phyloP scores from a whole-genome alignment of 1,140 invertebrate species.

The Drosophila nasuta region DNA sequence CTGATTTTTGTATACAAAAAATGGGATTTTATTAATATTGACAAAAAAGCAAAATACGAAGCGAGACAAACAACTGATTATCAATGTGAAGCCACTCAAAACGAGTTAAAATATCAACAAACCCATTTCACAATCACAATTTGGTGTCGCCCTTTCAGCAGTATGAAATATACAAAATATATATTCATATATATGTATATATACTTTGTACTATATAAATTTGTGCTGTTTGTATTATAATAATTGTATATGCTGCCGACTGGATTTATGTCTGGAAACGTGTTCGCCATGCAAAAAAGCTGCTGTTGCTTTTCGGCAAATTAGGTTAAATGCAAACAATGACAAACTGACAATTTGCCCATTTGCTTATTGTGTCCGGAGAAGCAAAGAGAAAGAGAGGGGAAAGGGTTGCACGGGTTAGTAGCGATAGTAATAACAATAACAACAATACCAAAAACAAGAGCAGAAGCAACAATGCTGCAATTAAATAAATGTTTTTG shows the following conservation, averaged over 20 bases:
- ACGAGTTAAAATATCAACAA: too few species aligned
- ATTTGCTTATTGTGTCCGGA: slow-evolving; percentile 20
- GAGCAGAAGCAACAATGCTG: slow-evolving; percentile 32
- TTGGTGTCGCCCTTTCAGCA: too few species aligned
- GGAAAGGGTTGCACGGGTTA: neutral
- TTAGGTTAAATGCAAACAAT: slow-evolving; percentile 70
- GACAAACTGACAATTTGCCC: slow-evolving; percentile 56
- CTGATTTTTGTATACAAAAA: too few species aligned
- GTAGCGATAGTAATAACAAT: slow-evolving; percentile 6
- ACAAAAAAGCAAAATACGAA: too few species aligned
- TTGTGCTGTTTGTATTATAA: neutral
- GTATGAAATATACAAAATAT: neutral
- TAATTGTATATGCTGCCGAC: slow-evolving; percentile 21
- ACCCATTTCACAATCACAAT: too few species aligned
- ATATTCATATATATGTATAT: neutral
- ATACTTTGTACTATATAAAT: neutral
- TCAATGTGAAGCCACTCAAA: too few species aligned
- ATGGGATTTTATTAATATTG: too few species aligned
- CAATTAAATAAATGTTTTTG: slow-evolving; percentile 62
- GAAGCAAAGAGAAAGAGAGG: neutral
- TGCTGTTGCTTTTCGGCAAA: slow-evolving; percentile 44
- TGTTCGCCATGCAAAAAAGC: slow-evolving; percentile 65
- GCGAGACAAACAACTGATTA: too few species aligned
- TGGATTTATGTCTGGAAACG: slow-evolving; percentile 47
- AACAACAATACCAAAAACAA: slow-evolving; percentile 24